phyloP scores from a whole-genome alignment of 2,113 vertebrate genomes.

The Pelmatolapia mariae region DNA sequence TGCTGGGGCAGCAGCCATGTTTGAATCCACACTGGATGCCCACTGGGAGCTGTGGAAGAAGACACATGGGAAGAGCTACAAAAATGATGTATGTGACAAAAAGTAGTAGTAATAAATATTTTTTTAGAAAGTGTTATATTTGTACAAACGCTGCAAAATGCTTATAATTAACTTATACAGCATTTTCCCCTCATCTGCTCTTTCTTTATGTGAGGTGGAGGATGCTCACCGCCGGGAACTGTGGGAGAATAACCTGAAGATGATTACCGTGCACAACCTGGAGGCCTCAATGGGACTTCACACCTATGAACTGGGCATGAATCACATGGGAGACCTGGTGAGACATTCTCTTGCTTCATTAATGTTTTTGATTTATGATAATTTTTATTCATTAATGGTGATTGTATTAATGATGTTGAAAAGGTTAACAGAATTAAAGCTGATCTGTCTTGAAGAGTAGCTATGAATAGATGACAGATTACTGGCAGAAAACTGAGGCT shows the following conservation, averaged over 20 bases:
- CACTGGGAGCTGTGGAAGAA: conserved; percentile 83
- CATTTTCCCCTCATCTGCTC: neutral
- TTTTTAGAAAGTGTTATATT: neutral
- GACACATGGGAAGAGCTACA: conserved; percentile 61
- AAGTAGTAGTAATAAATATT: accelerated
- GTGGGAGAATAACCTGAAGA: conserved; percentile 83
- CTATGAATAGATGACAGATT: neutral
- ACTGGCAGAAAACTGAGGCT: neutral
- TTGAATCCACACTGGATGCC: conserved; percentile 52
- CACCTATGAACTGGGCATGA: conserved; percentile 85
- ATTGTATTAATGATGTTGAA: neutral
- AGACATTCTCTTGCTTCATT: neutral
- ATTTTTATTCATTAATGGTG: neutral
- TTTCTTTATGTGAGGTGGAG: conserved; percentile 63
- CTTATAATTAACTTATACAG: accelerated
- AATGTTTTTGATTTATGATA: neutral
- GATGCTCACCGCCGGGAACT: conserved; percentile 65
- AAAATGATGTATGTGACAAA: conserved; percentile 16
- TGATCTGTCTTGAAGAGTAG: neutral
- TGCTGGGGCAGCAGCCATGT: neutral
- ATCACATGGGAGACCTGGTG: conserved; percentile 84
- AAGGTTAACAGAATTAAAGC: accelerated
- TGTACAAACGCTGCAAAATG: neutral
- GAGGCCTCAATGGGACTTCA: conserved; percentile 87
- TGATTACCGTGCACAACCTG: conserved; percentile 83